These are phyloP conservation scores for Seira sanloemensis DNA, from an alignment of 2,888 invertebrate species.

Conservation along the genomic window DNA sequence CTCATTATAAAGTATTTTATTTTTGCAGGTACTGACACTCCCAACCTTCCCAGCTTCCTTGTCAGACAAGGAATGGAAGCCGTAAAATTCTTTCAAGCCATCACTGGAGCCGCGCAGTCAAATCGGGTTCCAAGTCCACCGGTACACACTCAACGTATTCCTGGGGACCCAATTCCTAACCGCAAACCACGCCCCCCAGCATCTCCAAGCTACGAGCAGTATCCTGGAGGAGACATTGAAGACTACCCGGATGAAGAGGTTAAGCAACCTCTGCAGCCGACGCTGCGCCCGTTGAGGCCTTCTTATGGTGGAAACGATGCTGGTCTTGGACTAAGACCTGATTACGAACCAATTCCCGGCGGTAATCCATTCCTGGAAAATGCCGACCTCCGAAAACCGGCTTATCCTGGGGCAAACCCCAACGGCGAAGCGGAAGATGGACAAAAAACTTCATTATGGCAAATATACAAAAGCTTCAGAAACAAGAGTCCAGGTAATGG, in stretches of 20 bases:
- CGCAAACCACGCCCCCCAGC: constrained; percentile 14
- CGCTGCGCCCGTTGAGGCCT: background rate
- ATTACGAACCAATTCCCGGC: constrained; percentile 8
- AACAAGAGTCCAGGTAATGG: constrained; percentile 24
- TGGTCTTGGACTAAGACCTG: constrained; percentile 1
- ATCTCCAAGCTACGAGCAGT: constrained; percentile 18
- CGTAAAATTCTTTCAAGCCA: constrained; percentile 31
- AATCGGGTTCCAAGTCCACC: background rate
- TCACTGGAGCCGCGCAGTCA: constrained; percentile 6
- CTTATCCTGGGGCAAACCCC: background rate
- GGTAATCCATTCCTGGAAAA: constrained; percentile 43
- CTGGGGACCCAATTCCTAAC: background rate
- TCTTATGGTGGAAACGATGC: background rate
- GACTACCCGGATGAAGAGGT: constrained; percentile 47
- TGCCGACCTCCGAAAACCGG: background rate
- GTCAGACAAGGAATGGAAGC: constrained; percentile 22
- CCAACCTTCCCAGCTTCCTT: constrained; percentile 45
- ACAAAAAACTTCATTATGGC: constrained; percentile 34
- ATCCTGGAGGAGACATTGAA: constrained; percentile 18
- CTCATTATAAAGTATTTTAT: background rate
- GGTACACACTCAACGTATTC: constrained; percentile 40
- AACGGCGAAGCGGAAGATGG: background rate
- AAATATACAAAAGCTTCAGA: constrained; percentile 53
- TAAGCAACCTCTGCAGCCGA: constrained; percentile 42
- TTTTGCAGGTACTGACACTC: constrained; percentile 44